These are phyloP conservation scores for Prionace glauca DNA, from an alignment of 2,797 vertebrate species.

Conservation along the genomic window DNA sequence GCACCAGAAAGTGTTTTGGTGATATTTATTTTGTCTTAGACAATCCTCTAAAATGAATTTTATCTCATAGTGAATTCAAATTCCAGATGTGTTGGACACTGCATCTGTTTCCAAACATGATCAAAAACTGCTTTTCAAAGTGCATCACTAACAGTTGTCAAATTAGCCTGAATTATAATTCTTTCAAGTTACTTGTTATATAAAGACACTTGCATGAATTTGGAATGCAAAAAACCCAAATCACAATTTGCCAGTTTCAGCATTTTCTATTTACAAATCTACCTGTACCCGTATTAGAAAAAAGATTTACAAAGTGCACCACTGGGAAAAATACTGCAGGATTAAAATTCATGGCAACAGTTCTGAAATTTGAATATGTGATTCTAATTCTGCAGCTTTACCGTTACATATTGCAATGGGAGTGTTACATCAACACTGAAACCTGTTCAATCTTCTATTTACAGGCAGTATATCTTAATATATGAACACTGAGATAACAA, in stretches of 20 bases:
- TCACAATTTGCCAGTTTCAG: conserved; percentile 14
- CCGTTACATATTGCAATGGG: not conserved
- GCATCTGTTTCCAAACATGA: conserved; percentile 10
- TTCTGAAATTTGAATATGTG: not conserved
- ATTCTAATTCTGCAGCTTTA: not conserved
- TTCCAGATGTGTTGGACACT: not conserved
- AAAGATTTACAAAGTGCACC: conserved; percentile 22
- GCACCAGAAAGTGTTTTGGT: not conserved
- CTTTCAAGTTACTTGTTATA: not conserved
- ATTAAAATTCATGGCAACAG: conserved; percentile 12
- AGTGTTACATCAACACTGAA: not conserved
- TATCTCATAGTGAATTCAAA: not conserved
- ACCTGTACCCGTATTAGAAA: conserved; percentile 25
- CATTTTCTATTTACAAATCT: conserved; percentile 31
- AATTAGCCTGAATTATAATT: not conserved
- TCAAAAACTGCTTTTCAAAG: conserved; percentile 6
- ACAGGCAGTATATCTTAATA: not conserved
- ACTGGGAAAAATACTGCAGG: conserved; percentile 18
- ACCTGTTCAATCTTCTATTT: not conserved
- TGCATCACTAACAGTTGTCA: not conserved
- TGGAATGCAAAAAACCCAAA: not conserved
- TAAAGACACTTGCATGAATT: conserved; percentile 9
- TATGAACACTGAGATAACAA: conserved; percentile 6
- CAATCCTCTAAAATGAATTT: not conserved
- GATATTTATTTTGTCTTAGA: not conserved